These are phyloP conservation scores for Euzophera pinguis DNA, from an alignment of 2,888 invertebrate genomes.

Conservation along the genomic window DNA sequence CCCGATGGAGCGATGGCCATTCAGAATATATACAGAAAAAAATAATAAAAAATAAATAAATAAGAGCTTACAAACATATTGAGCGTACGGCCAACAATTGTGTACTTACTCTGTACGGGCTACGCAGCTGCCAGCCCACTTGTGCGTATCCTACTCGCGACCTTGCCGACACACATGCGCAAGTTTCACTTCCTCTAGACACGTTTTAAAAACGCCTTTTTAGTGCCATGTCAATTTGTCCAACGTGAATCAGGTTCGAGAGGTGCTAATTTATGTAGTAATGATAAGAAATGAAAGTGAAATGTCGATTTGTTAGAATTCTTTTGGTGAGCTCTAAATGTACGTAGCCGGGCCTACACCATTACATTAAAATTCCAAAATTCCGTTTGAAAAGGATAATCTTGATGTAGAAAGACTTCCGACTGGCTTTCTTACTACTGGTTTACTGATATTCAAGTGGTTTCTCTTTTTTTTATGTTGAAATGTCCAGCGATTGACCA, in stretches of 20 bases:
- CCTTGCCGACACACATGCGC: conserved; percentile 73
- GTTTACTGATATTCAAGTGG: too few relatives aligned
- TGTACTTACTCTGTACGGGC: conserved; percentile 2
- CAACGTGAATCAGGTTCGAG: neutral
- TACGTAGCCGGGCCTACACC: neutral
- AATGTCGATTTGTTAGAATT: neutral
- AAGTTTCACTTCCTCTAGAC: conserved; percentile 70
- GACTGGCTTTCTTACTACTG: too few relatives aligned
- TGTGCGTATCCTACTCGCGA: conserved; percentile 72
- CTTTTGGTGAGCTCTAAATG: neutral
- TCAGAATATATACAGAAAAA: too few relatives aligned
- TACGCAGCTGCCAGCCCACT: conserved; percentile 53
- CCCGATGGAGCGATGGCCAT: too few relatives aligned
- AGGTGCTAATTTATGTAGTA: conserved; percentile 8
- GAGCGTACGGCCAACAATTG: conserved; percentile 21
- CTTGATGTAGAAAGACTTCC: too few relatives aligned
- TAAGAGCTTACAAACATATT: conserved; percentile 22
- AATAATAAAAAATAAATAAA: too few relatives aligned
- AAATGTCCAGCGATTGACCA: too few relatives aligned
- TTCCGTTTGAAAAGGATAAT: too few relatives aligned
- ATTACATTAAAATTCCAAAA: too few relatives aligned
- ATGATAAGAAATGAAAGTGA: conserved; percentile 8
- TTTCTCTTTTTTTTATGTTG: too few relatives aligned
- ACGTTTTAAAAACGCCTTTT: conserved; percentile 24
- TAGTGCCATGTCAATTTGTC: conserved; percentile 7